Base-by-base conservation (phyloP, 2,888 invertebrate species). In the Zelleria hepariella region DNA sequence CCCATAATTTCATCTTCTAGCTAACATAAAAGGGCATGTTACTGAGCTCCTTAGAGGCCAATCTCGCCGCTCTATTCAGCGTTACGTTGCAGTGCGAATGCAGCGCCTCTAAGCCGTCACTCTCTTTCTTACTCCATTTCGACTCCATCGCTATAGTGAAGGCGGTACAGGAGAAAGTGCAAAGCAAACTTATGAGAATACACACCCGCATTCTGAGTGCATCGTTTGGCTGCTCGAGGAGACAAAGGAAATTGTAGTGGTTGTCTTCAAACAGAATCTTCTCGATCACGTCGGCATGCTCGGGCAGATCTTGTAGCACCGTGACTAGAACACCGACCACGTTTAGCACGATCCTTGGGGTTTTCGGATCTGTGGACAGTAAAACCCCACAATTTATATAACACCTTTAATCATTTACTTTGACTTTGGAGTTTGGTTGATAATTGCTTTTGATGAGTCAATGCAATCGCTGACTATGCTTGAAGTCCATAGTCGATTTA, bases 281-380 rank as follows among this genome's bases (percentile, higher is more conserved):
- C 71, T 94, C 94, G 0, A 96, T 93, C 0, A 95, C 86, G 61
- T 93, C 93, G 0, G 92, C 92, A 72, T 95, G 94, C 70, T 95
- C 94, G 0, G 96, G 95, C 20, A 93, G 79, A 61, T 92, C 93
- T 65, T 94, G 91, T 18, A 96, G 78, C 3, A 95, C 90, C 10
- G 94, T 93, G 58, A 93, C 94, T 7, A 96, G 84, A 27, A 95
- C 89, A 0, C 95, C 94, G 25, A 95, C 75, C 8, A 95, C 85
- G 73, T 94, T 94, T 23, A 92, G 84, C 0, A 92, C 92, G 42
- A 95, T 89, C 18, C 94, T 88, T 0, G 91, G 81, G 62, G 20
- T 20, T 4, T 24, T 21, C 5, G 23, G 53, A 24, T 53, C 25
- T 42, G 32, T 42, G 32, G 32, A 10, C 15, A 15, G 5, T 0